Percentiles rank a stretch among this genome's conserved stretches.
These are phyloP conservation scores for Cynoglossus semilaevis DNA, from an alignment of 2,113 vertebrate genomes.

Conservation along the genomic window DNA sequence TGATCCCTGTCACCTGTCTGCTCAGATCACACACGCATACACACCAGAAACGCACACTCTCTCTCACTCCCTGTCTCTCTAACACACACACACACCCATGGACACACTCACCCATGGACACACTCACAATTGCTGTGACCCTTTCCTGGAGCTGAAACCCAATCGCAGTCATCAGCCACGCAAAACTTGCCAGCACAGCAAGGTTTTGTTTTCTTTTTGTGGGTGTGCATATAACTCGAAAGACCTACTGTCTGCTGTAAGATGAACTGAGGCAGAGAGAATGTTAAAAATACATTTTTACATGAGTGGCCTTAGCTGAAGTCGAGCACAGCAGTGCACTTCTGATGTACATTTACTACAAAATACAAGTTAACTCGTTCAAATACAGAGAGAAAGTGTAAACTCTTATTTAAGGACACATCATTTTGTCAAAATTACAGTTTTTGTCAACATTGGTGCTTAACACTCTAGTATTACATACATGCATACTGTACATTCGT, in stretches of 20 bases:
- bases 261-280: conserved; percentile 10
- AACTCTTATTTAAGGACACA: background rate
- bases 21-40: conserved; percentile 56
- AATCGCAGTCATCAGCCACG: conserved; percentile 46
- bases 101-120: conserved; percentile 20
- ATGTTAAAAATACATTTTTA: conserved; percentile 21
- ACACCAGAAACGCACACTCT: conserved; percentile 11
- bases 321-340: background rate
- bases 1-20: conserved; percentile 71
- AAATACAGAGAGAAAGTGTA: background rate
- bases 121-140: conserved; percentile 50
- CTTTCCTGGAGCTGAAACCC: conserved; percentile 60
- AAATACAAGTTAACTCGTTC: conserved; percentile 6
- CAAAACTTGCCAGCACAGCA: conserved; percentile 54
- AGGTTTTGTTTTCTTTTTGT: conserved; percentile 56
- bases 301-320: background rate
- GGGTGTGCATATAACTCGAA: conserved; percentile 28
- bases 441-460: too few relatives aligned
- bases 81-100: conserved; percentile 1
- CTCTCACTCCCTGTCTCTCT: conserved; percentile 2
- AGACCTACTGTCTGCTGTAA: conserved; percentile 25
- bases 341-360: background rate
- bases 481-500: too few relatives aligned
- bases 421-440: too few relatives aligned
- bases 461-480: too few relatives aligned